These are phyloP conservation scores for Atractosteus spatula DNA, from an alignment of 2,113 vertebrate species.

Conservation along the genomic window DNA sequence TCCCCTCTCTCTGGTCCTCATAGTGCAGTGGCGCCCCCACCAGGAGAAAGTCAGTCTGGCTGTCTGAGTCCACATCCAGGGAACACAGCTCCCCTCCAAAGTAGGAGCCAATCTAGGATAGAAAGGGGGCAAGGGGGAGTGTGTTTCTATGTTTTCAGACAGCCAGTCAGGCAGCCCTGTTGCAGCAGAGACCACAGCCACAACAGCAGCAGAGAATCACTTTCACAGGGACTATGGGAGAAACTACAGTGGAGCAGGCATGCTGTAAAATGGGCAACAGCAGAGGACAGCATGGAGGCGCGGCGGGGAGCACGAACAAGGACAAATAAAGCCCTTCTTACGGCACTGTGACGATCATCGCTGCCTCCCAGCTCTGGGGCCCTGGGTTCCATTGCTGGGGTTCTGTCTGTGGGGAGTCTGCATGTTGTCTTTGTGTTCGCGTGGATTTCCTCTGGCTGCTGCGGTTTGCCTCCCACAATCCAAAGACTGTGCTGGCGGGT, in stretches of 20 bases:
- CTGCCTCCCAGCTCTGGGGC: too few relatives aligned
- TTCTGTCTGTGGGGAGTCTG: too few relatives aligned
- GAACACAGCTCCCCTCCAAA: conserved; percentile 76
- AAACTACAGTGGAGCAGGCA: accelerated
- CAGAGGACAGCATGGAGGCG: too few relatives aligned
- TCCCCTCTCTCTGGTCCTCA: conserved; percentile 60
- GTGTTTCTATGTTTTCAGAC: not conserved
- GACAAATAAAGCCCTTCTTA: too few relatives aligned
- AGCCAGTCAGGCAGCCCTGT: not conserved
- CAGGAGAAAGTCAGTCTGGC: conserved; percentile 70
- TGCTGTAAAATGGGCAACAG: too few relatives aligned
- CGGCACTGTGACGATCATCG: too few relatives aligned
- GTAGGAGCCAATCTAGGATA: conserved; percentile 76
- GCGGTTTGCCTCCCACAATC: too few relatives aligned
- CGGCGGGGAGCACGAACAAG: too few relatives aligned
- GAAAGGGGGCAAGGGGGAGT: not conserved
- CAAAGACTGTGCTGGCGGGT: too few relatives aligned
- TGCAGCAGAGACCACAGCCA: not conserved
- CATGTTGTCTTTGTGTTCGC: too few relatives aligned
- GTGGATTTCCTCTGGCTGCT: too few relatives aligned
- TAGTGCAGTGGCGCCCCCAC: conserved; percentile 74
- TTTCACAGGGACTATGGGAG: not conserved
- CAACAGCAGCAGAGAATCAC: not conserved
- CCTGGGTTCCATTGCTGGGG: too few relatives aligned
- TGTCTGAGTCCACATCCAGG: conserved; percentile 67